Conservation (phyloP, 2,888 invertebrate genomes). For the Acanthacorydalis orientalis region DNA sequence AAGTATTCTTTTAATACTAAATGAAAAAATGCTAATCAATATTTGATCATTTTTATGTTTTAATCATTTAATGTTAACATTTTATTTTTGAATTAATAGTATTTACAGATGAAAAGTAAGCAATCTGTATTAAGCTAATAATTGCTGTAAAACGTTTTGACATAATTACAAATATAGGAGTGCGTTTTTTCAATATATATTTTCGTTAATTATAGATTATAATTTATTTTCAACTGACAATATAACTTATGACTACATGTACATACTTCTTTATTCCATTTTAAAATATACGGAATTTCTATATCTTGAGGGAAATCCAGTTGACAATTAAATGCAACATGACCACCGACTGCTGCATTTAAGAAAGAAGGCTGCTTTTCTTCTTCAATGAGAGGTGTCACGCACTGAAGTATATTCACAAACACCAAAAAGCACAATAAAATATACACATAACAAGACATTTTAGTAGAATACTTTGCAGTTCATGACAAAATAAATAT, state of each 20-base stretch:
- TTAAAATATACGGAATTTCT: constrained; percentile 69
- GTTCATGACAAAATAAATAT: constrained; percentile 2
- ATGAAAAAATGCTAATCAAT: no score
- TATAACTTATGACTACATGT: constrained; percentile 4
- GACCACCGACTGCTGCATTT: constrained; percentile 59
- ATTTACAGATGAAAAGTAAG: no score
- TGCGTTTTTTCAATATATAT: no score
- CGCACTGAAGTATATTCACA: constrained; percentile 11
- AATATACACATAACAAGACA: constrained; percentile 8
- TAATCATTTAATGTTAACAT: no score
- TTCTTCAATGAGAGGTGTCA: constrained; percentile 17
- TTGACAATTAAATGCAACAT: constrained; percentile 65
- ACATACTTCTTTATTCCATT: constrained; percentile 83
- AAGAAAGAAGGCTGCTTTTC: constrained; percentile 21
- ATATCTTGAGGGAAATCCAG: constrained; percentile 77
- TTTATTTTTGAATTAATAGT: no score
- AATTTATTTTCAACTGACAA: no score
- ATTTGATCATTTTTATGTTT: no score
- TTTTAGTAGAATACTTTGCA: neutral
- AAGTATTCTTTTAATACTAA: no score
- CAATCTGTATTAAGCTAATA: no score
- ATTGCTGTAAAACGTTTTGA: no score
- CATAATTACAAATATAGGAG: no score
- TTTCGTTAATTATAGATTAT: no score
- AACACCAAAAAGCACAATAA: constrained; percentile 10